Conservation (phyloP, 2,888 invertebrate genomes). For the Idaea dimidiata region DNA sequence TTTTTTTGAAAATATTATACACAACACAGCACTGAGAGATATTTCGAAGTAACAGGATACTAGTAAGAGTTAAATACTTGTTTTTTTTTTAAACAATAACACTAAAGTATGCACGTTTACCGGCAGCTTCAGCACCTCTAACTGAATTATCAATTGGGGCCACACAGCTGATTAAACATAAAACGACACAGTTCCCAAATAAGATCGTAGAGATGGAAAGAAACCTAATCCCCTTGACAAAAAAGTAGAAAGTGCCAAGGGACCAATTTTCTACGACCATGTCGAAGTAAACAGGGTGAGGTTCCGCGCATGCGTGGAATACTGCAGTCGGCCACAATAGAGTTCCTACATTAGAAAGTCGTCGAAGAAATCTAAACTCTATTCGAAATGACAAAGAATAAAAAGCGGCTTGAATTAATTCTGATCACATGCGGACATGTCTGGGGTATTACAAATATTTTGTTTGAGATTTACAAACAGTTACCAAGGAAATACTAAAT, state of each 20-base stretch:
- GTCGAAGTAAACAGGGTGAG: slow-evolving; percentile 49
- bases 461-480: slow-evolving; percentile 58
- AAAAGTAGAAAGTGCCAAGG: slow-evolving; percentile 60
- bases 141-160: slow-evolving; percentile 75
- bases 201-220: slow-evolving; percentile 38
- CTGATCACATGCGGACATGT: slow-evolving; percentile 52
- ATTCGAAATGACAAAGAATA: slow-evolving; percentile 29
- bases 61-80: slow-evolving; percentile 6
- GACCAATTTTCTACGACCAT: slow-evolving; percentile 42
- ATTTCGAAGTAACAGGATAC: not conserved
- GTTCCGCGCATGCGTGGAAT: slow-evolving; percentile 65
- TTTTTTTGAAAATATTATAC: not conserved
- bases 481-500: slow-evolving; percentile 49
- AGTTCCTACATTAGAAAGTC: slow-evolving; percentile 40
- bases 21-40: not conserved
- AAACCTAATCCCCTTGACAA: slow-evolving; percentile 48
- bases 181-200: slow-evolving; percentile 54
- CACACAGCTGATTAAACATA: slow-evolving; percentile 75
- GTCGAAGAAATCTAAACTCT: slow-evolving; percentile 35
- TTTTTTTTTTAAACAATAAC: slow-evolving; percentile 28
- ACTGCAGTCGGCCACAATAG: slow-evolving; percentile 39
- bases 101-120: slow-evolving; percentile 45
- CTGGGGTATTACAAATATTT: slow-evolving; percentile 55
- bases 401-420: slow-evolving; percentile 21
- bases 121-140: slow-evolving; percentile 57